These are phyloP conservation scores for Heliopora coerulea DNA, from an alignment of 92 coral and sea anemone species.

Conservation along the genomic window DNA sequence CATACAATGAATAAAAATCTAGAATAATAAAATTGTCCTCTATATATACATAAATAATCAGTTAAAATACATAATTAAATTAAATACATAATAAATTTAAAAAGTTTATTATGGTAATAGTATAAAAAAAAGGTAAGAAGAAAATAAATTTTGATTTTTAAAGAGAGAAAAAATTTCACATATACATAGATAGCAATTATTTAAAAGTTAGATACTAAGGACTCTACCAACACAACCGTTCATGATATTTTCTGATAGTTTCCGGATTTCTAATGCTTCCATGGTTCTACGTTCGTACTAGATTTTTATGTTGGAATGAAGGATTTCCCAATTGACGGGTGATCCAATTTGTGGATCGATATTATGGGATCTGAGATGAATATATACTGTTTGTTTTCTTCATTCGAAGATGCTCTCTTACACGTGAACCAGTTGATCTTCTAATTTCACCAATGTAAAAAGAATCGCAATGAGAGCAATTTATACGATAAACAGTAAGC, in stretches of 20 bases:
- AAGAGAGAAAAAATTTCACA: no score
- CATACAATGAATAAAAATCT: no score
- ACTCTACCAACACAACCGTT: constrained; percentile 30
- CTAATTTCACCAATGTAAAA: constrained; percentile 16
- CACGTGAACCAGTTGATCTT: background rate
- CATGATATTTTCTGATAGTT: constrained; percentile 3
- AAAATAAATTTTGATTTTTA: no score
- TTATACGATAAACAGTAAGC: constrained; percentile 4
- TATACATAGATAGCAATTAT: no score
- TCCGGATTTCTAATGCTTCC: constrained; percentile 27
- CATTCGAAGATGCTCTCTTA: constrained; percentile 20
- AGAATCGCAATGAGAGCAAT: background rate
- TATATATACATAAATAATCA: no score
- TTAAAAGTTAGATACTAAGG: constrained; percentile 1
- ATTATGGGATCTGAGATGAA: background rate
- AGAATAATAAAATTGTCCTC: no score
- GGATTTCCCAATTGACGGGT: constrained; percentile 12
- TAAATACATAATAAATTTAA: no score
- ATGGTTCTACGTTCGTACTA: background rate
- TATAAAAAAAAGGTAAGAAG: no score
- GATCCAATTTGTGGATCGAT: constrained; percentile 7
- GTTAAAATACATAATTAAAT: no score
- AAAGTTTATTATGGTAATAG: no score
- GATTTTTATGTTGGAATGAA: background rate
- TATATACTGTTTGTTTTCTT: constrained; percentile 10